Percentiles rank a stretch among this genome's conserved stretches.
Conservation (phyloP, 35 echinoderm and acorn worm species). For the Heliocidaris erythrogramma region DNA sequence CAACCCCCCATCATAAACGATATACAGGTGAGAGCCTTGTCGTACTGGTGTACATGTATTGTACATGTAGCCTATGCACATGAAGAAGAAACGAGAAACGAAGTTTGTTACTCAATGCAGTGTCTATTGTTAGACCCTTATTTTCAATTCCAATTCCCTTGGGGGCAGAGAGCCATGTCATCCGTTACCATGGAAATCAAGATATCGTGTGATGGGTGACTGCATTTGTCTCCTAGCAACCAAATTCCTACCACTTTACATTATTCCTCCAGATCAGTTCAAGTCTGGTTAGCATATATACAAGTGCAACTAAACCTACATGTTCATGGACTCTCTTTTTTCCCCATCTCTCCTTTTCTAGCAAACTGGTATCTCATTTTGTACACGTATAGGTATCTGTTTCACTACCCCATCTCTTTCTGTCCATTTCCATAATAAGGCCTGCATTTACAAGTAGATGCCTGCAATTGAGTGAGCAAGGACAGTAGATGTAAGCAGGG, state of each 20-base stretch:
- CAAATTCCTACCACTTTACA: slow-evolving; percentile 39
- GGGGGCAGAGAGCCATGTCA: slow-evolving; percentile 34
- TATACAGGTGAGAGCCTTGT: no score
- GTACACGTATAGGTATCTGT: neutral
- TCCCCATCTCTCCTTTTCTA: neutral
- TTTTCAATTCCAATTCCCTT: slow-evolving; percentile 37
- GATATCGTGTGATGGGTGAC: slow-evolving; percentile 20
- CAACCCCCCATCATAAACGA: no score
- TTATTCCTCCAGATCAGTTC: neutral
- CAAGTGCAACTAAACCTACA: neutral
- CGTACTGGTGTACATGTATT: neutral
- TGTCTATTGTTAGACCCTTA: neutral
- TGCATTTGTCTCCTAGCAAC: slow-evolving; percentile 49
- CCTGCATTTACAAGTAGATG: no score
- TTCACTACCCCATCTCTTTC: no score
- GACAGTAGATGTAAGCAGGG: no score
- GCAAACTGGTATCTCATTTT: neutral
- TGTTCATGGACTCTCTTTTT: neutral
- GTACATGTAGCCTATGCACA: neutral
- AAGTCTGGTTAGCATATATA: slow-evolving; percentile 1
- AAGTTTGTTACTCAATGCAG: slow-evolving; percentile 2
- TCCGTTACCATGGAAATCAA: slow-evolving; percentile 37
- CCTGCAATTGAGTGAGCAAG: no score
- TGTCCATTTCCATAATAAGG: no score
- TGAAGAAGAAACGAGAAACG: neutral